Base-by-base conservation (phyloP, 1,140 invertebrate species). In the Drosophila navojoa region DNA sequence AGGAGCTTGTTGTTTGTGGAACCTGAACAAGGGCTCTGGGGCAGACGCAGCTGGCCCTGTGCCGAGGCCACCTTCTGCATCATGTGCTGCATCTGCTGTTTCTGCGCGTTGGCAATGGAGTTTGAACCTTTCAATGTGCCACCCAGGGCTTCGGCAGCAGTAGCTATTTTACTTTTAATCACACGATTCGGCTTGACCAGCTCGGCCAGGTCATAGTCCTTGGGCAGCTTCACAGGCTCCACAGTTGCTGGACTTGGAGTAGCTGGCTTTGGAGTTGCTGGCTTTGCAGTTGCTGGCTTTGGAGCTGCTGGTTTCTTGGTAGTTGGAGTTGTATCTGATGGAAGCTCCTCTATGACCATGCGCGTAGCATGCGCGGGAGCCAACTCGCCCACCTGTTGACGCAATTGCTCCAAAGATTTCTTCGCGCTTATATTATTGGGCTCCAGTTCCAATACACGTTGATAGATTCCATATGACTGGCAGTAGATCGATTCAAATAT, bases 351-450 rank as follows among this genome's bases (percentile, higher is more conserved):
- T 47, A 90, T 90, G 38, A 57, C 44, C 47, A 87, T 57, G 22
- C 87, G 79, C 3, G 87, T 90, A 47, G 89, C 89, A 68, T 74
- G 64, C 0, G 53, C 15, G 3, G 90, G 90, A 5, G 91, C 81
- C 27, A 91, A 52, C 32, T 91, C 91, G 19, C 77, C 82, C 29
- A 91, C 22, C 64, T 80, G 44, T 2, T 78, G 74, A 13, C 70
- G 73, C 6, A 93, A 50, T 27, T 85, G 76, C 7, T 90, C 71
- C 5, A 92, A 70, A 5, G 91, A 52, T 29, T 92, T 91, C 57
- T 90, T 79, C 5, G 92, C 93, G n/a, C 22, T 69, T 0, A n/a
- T n/a, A 79, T 93, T 93, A 40, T 92, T 85, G 0, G 93, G 92
- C 67, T 93, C 92, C 45, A 92, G 69, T 29, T 81, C 40, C 9